These are phyloP conservation scores for Chlorodrepanis virens DNA, from an alignment of 2,113 vertebrate species.

Conservation along the genomic window DNA sequence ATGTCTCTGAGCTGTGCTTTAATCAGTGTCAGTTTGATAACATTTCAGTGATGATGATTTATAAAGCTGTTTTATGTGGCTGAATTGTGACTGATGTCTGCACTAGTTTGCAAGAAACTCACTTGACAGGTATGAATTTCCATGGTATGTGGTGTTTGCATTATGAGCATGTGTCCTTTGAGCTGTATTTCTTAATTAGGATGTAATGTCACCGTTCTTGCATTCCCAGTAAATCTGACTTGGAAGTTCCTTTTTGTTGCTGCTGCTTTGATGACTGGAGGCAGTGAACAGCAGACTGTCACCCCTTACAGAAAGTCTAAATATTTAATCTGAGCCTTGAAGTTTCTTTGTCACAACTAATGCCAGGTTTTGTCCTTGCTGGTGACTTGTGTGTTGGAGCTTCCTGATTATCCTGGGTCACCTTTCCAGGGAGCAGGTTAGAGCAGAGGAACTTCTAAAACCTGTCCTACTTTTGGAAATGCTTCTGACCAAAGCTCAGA, in stretches of 20 bases:
- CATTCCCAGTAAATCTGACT: background rate
- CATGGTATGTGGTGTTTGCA: background rate
- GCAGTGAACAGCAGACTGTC: background rate
- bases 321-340: background rate
- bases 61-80: background rate
- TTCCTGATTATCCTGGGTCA: background rate
- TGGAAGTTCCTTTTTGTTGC: background rate
- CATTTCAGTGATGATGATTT: background rate
- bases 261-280: background rate
- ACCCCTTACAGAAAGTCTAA: background rate
- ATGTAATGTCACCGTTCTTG: background rate
- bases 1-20: background rate
- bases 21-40: background rate
- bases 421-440: background rate
- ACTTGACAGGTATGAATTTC: constrained; percentile 9
- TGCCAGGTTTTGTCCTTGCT: background rate
- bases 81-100: background rate
- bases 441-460: background rate
- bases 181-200: constrained; percentile 30
- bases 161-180: constrained; percentile 7
- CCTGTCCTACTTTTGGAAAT: background rate
- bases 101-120: background rate
- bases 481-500: background rate
- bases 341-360: background rate
- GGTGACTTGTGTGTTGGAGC: background rate